Evolutionary conservation across 2,113 vertebrate genomes (phyloP).

Genomic region (Epinephelus fuscoguttatus): DNA sequence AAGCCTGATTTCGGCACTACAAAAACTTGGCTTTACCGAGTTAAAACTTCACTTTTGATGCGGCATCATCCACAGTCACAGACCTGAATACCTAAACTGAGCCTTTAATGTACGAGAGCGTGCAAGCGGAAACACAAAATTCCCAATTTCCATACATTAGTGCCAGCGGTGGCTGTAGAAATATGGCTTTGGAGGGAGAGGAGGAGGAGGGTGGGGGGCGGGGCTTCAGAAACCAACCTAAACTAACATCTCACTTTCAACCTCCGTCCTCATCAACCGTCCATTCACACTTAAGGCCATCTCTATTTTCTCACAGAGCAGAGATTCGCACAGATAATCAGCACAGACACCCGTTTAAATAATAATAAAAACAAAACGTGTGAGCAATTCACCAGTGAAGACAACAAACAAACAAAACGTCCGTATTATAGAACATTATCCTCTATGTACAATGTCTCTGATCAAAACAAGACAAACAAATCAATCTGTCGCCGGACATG

Average conservation of each 20-base stretch:
- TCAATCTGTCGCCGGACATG: conserved; percentile 36
- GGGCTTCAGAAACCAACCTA: conserved; percentile 9
- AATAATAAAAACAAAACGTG: conserved; percentile 61
- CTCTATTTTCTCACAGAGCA: conserved; percentile 45
- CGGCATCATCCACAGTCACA: background rate
- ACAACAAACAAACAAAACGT: conserved; percentile 43
- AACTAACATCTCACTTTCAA: conserved; percentile 25
- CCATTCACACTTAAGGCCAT: conserved; percentile 70
- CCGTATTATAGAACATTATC: conserved; percentile 57
- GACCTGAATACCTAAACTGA: background rate
- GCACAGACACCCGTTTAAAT: conserved; percentile 63
- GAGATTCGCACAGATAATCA: conserved; percentile 25
- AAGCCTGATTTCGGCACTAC: conserved; percentile 12
- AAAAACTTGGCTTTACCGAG: conserved; percentile 5
- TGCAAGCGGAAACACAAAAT: conserved; percentile 6
- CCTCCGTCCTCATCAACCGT: conserved; percentile 10
- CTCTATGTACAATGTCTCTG: conserved; percentile 66
- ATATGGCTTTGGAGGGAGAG: conserved; percentile 71
- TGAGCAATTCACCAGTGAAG: conserved; percentile 43
- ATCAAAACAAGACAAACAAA: conserved; percentile 49
- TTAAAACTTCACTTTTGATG: conserved; percentile 11
- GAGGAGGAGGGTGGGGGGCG: too few species aligned
- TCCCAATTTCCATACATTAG: conserved; percentile 11
- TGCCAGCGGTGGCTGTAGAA: conserved; percentile 31
- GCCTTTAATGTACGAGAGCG: conserved; percentile 14